phyloP scores from a whole-genome alignment of 1,140 invertebrate genomes.

The Fopius arisanus region DNA sequence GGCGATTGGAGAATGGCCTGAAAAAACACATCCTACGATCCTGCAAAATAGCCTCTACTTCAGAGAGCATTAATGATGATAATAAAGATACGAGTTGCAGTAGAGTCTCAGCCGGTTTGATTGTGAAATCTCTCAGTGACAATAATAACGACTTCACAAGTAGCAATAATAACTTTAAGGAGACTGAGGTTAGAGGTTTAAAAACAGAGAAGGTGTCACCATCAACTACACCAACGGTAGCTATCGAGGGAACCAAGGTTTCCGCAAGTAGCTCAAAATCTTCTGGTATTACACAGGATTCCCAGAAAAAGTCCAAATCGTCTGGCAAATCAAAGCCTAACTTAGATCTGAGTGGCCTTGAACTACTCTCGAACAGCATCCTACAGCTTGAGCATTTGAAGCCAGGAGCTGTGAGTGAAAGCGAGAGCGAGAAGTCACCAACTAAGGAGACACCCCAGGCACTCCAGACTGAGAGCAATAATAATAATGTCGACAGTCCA shows the following conservation, averaged over 20 bases:
- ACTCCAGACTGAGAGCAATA: constrained; percentile 44
- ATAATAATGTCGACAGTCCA: constrained; percentile 71
- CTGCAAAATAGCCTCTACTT: constrained; percentile 39
- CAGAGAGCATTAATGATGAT: neutral
- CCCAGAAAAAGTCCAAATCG: neutral
- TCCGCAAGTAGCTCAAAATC: neutral
- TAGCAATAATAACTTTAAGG: constrained; percentile 28
- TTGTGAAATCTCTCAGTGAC: constrained; percentile 30
- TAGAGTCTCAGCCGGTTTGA: neutral
- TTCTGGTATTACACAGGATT: neutral
- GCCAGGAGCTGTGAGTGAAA: constrained; percentile 36
- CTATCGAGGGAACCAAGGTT: neutral
- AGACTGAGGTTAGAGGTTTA: neutral
- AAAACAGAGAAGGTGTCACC: constrained; percentile 36
- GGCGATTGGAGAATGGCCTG: constrained; percentile 40
- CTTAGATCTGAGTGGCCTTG: constrained; percentile 80
- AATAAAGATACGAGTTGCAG: neutral
- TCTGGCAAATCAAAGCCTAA: constrained; percentile 47
- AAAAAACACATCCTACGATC: constrained; percentile 54
- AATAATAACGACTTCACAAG: constrained; percentile 29
- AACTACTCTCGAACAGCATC: constrained; percentile 83
- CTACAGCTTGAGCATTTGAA: constrained; percentile 71
- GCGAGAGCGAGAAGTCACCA: constrained; percentile 23
- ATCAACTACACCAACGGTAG: neutral
- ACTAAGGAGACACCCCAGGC: constrained; percentile 40